phyloP scores from a whole-genome alignment of 2,113 vertebrate genomes.

The Platichthys stellatus region DNA sequence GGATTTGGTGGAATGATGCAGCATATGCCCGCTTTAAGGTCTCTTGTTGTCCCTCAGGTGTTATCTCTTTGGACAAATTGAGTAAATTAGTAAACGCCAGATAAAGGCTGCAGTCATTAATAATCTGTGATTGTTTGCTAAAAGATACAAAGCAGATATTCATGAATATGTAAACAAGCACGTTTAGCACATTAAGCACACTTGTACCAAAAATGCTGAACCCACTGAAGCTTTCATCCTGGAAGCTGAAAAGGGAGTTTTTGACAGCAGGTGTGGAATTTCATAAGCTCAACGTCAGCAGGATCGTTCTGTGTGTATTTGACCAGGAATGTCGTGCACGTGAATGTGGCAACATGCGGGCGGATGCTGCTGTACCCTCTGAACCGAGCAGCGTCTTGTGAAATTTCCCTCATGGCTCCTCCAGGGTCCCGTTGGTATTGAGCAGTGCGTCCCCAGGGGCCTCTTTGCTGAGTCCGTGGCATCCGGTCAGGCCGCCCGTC shows the following conservation, averaged over 20 bases:
- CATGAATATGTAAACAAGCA: neutral
- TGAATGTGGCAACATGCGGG: neutral
- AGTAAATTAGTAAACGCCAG: neutral
- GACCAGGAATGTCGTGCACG: neutral
- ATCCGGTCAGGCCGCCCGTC: constrained; percentile 59
- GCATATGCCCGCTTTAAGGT: neutral
- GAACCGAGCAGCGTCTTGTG: constrained; percentile 54
- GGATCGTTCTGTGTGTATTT: constrained; percentile 7
- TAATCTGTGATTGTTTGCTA: neutral
- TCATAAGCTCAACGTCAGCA: constrained; percentile 31
- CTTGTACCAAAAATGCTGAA: neutral
- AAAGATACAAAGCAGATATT: neutral
- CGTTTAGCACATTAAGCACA: neutral
- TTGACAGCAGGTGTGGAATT: constrained; percentile 60
- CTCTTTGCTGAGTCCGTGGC: constrained; percentile 50
- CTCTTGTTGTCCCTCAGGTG: neutral
- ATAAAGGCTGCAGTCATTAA: neutral
- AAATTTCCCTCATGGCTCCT: constrained; percentile 41
- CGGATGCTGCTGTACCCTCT: constrained; percentile 22
- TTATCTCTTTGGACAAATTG: neutral
- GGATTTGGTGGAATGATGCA: no score
- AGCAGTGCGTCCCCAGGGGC: constrained; percentile 39
- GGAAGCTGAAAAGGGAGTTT: constrained; percentile 32
- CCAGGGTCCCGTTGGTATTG: constrained; percentile 29
- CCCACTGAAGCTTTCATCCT: neutral